These are phyloP conservation scores for Mya arenaria DNA, from an alignment of 1,140 invertebrate genomes.

Conservation along the genomic window DNA sequence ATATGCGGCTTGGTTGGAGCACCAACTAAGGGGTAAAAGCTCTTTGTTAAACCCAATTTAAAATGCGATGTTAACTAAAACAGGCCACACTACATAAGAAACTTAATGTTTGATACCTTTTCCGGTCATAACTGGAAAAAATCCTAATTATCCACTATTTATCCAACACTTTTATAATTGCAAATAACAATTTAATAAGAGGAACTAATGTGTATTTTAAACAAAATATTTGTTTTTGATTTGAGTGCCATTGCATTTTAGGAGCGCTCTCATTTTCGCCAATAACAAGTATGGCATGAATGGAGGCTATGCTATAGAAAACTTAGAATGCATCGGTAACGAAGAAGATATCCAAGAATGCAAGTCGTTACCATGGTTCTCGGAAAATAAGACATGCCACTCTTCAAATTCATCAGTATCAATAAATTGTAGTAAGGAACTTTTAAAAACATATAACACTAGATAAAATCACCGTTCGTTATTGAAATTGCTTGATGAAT, in stretches of 20 bases:
- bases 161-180: no score
- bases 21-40: neutral
- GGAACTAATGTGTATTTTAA: neutral
- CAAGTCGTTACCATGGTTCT: neutral
- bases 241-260: neutral
- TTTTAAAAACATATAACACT: no score
- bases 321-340: neutral
- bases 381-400: neutral
- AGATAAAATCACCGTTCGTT: no score
- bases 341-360: neutral
- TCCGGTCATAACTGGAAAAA: no score
- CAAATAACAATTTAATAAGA: neutral
- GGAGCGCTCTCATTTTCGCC: neutral
- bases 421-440: neutral
- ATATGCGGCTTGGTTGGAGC: neutral
- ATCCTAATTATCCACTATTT: no score
- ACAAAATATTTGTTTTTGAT: neutral
- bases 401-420: neutral
- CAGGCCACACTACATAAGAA: no score
- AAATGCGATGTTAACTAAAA: no score
- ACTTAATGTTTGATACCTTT: no score
- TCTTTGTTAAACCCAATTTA: no score
- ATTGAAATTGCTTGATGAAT: no score
- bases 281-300: neutral
- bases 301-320: neutral